Conservation (phyloP, 1,140 invertebrate species). For the Pseudachorutes palmiensis region DNA sequence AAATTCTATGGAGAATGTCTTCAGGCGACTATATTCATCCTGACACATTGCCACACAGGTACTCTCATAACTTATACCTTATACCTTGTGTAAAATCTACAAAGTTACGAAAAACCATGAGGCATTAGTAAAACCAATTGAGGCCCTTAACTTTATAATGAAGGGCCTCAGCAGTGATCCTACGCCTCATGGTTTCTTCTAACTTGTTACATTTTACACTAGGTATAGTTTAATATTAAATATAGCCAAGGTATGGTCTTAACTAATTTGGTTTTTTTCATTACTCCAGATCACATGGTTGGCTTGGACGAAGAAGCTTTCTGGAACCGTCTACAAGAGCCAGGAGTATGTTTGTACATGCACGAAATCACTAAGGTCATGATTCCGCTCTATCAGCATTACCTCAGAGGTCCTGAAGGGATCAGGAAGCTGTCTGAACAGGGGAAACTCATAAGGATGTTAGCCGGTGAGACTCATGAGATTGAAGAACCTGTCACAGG, state of each 20-base stretch:
- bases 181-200: too few species aligned
- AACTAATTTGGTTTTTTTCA: too few species aligned
- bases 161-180: too few species aligned
- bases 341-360: slow-evolving; percentile 20
- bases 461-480: not conserved
- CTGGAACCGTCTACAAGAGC: slow-evolving; percentile 35
- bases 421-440: slow-evolving; percentile 33
- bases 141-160: too few species aligned
- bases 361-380: slow-evolving; percentile 22
- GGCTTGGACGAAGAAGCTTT: slow-evolving; percentile 46
- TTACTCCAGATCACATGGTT: slow-evolving; percentile 52
- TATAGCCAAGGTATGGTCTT: too few species aligned
- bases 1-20: slow-evolving; percentile 49
- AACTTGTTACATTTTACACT: not conserved
- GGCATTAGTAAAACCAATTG: too few species aligned
- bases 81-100: too few species aligned
- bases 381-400: slow-evolving; percentile 16
- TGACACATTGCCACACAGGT: slow-evolving; percentile 55
- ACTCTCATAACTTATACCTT: too few species aligned
- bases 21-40: slow-evolving; percentile 52
- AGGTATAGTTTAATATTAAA: slow-evolving; percentile 9
- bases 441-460: slow-evolving; percentile 35
- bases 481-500: slow-evolving; percentile 40
- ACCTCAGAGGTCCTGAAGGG: slow-evolving; percentile 21
- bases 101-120: too few species aligned